Evolutionary conservation across 2,113 vertebrate genomes (phyloP).

Genomic region (Amphiprion ocellaris): DNA sequence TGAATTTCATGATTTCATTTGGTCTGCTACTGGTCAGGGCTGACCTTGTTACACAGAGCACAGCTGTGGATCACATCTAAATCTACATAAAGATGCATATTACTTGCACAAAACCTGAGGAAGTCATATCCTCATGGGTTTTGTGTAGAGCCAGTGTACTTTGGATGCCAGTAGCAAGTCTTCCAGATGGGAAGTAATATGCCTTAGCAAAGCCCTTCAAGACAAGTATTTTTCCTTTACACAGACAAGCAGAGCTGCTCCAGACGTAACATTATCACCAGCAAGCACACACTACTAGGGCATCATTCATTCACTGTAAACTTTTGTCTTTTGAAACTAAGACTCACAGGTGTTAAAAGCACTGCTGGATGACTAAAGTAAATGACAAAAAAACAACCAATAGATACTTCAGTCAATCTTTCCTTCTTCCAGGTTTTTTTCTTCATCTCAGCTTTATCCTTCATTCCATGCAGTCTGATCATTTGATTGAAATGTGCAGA

Average conservation of each 20-base stretch:
- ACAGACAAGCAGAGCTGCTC: neutral
- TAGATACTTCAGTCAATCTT: neutral
- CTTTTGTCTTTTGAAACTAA: neutral
- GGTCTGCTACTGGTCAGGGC: neutral
- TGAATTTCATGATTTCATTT: neutral
- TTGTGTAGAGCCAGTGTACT: neutral
- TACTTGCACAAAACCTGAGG: neutral
- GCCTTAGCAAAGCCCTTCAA: slow-evolving; percentile 39
- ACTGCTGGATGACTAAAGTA: neutral
- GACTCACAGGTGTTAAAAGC: neutral
- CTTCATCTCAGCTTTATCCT: neutral
- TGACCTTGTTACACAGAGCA: neutral
- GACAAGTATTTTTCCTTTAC: neutral
- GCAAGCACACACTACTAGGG: neutral
- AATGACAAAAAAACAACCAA: too few species aligned
- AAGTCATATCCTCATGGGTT: neutral
- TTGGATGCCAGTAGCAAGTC: neutral
- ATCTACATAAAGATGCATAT: neutral
- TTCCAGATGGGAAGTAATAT: neutral
- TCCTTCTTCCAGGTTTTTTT: neutral
- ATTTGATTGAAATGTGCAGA: neutral
- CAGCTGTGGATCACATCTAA: neutral
- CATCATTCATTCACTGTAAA: slow-evolving; percentile 35
- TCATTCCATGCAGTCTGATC: neutral
- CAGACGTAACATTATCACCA: neutral